Conservation (phyloP, 2,888 invertebrate genomes). For the Argyresthia albistria region DNA sequence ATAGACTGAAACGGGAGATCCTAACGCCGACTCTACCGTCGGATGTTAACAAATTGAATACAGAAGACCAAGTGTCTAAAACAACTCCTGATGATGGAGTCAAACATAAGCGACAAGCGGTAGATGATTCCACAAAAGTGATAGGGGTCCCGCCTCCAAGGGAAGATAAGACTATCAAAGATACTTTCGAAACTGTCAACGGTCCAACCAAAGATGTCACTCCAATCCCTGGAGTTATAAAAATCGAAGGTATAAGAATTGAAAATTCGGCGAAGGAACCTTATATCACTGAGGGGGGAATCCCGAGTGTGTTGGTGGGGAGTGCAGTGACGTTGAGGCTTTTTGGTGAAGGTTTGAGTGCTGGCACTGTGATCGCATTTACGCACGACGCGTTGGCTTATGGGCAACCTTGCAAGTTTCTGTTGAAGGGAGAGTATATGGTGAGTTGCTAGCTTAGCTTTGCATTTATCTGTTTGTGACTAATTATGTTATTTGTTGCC, state of each 20-base stretch:
- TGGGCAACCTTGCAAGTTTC: conserved; percentile 76
- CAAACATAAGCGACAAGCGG: conserved; percentile 15
- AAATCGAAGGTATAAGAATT: conserved; percentile 70
- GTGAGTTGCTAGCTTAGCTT: conserved; percentile 28
- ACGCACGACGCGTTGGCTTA: conserved; percentile 70
- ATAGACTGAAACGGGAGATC: background rate
- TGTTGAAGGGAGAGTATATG: conserved; percentile 56
- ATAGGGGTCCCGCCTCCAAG: background rate
- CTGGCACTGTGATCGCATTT: conserved; percentile 79
- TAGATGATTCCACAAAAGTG: conserved; percentile 2
- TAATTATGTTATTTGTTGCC: background rate
- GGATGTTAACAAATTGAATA: background rate
- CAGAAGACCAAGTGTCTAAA: background rate
- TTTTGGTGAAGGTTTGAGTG: conserved; percentile 80
- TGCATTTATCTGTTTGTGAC: background rate
- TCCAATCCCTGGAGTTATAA: conserved; percentile 15
- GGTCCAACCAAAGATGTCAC: conserved; percentile 12
- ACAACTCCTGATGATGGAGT: background rate
- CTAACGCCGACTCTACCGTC: background rate
- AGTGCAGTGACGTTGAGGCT: conserved; percentile 72
- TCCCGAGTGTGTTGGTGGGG: conserved; percentile 78
- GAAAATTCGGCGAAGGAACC: conserved; percentile 74
- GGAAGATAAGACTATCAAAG: background rate
- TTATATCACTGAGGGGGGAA: conserved; percentile 65
- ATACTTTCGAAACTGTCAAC: conserved; percentile 20